These are phyloP conservation scores for Iphiclides podalirius DNA, from an alignment of 2,888 invertebrate species.

Conservation along the genomic window DNA sequence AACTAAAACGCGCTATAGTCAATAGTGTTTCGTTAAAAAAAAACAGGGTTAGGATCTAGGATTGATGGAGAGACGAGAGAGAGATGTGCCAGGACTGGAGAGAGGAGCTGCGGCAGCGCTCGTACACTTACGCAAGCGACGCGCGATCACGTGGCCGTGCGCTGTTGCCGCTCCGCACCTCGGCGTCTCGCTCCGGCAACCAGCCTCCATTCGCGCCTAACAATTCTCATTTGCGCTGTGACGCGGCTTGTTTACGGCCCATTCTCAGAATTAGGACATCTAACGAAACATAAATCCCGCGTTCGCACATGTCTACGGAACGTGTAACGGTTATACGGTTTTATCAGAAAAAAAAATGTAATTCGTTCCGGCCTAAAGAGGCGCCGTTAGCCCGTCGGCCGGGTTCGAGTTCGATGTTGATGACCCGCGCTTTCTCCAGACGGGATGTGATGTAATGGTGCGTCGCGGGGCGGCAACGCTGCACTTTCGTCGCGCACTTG, in stretches of 20 bases:
- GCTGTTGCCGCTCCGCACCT: constrained; percentile 63
- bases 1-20: no score
- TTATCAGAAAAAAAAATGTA: no score
- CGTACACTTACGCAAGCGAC: constrained; percentile 76
- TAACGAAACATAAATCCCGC: constrained; percentile 41
- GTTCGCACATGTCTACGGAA: constrained; percentile 38
- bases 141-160: constrained; percentile 71
- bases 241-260: constrained; percentile 66
- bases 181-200: constrained; percentile 57
- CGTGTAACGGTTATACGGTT: neutral
- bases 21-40: no score
- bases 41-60: neutral
- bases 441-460: constrained; percentile 69
- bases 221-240: constrained; percentile 73
- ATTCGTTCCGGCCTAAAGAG: neutral
- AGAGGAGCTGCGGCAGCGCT: constrained; percentile 50
- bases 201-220: constrained; percentile 58
- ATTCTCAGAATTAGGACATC: constrained; percentile 66
- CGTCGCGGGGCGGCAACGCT: constrained; percentile 52
- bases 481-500: constrained; percentile 79
- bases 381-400: neutral
- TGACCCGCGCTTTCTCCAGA: constrained; percentile 72
- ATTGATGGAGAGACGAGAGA: neutral
- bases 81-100: constrained; percentile 42
- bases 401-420: constrained; percentile 50